Evolutionary conservation across 2,113 vertebrate species (phyloP), one percentile per base, ranked within the genome.

Genomic region (Lamprologus ornatipinnis): DNA sequence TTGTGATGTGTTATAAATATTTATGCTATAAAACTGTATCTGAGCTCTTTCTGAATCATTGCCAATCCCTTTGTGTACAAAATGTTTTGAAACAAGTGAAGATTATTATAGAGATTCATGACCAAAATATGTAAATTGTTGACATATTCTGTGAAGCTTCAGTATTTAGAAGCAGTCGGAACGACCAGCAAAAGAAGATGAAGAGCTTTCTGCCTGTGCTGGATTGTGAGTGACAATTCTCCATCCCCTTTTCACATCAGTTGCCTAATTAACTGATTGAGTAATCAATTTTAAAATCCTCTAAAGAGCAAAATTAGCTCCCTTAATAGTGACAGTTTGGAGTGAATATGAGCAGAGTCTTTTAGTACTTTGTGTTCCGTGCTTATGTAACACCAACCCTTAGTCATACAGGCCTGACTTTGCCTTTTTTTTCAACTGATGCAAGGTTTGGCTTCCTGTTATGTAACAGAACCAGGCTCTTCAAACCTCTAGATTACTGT

Each of bases 381-480:
- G 70, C 88, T 95, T 96, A 93, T 92, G 88, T 95, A 96, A 96
- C 92, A 84, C 47, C 81, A 81, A 33, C 68, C 68, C 89, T 95
- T 93, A 91, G 92, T 95, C 93, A 93, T 81, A 85, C 31, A 86
- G 63, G 84, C 87, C 85, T 86, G 80, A 82, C 80, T 84, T 78
- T 89, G 83, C 81, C 81, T 87, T 75, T 75, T 85, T 87, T 85
- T 89, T 49, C 9, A 86, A 35, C 83, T 87, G 60, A 87, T 87
- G 15, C 82, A 80, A 84, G 42, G 80, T 85, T 90, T 63, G 37
- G 68, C 63, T 90, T 70, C n/a, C 28, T 33, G 83, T 95, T 95
- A 95, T 90, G 81, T 90, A 95, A 96, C 92, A 51, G 19, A 78
- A 51, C 31, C n/a, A 68, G 33, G 31, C 55, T 83, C 65, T n/a